phyloP scores from a whole-genome alignment of 2,888 invertebrate species.

The Melanchra persicariae region DNA sequence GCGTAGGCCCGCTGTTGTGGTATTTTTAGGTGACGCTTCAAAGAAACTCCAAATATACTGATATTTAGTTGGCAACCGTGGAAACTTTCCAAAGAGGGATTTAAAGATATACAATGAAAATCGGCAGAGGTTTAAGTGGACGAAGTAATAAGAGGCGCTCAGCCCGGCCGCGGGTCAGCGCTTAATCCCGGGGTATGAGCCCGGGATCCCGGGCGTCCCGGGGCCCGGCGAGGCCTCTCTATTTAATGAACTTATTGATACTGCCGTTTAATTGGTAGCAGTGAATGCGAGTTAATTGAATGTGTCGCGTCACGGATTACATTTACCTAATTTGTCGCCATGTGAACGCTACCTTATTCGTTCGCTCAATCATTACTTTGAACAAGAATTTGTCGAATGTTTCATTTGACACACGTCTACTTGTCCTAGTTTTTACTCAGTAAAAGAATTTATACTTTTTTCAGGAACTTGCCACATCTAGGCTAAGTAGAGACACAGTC shows the following conservation, averaged over 20 bases:
- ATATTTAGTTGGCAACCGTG: constrained; percentile 4
- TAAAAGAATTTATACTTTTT: not conserved
- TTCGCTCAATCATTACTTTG: constrained; percentile 7
- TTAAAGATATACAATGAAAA: constrained; percentile 51
- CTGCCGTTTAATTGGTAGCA: constrained; percentile 22
- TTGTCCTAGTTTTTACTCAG: not conserved
- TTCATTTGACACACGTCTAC: not conserved
- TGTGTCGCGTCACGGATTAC: constrained; percentile 28
- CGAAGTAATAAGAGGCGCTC: constrained; percentile 53
- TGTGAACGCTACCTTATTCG: constrained; percentile 10
- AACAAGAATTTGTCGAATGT: constrained; percentile 9
- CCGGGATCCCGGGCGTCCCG: constrained; percentile 11
- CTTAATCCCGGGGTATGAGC: constrained; percentile 58
- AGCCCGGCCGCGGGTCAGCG: constrained; percentile 33
- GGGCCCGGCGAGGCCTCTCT: constrained; percentile 9
- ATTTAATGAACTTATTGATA: constrained; percentile 54
- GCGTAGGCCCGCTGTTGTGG: constrained; percentile 4
- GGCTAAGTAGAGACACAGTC: not conserved
- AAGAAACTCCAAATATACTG: too few relatives aligned
- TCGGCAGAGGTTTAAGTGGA: constrained; percentile 43
- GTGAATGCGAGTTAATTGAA: constrained; percentile 42
- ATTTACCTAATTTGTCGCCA: constrained; percentile 23
- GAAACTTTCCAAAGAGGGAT: constrained; percentile 37
- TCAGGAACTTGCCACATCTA: not conserved
- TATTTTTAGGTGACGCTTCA: too few relatives aligned